phyloP scores from a whole-genome alignment of 2,888 invertebrate species.

The Eudasyphora cyanicolor region DNA sequence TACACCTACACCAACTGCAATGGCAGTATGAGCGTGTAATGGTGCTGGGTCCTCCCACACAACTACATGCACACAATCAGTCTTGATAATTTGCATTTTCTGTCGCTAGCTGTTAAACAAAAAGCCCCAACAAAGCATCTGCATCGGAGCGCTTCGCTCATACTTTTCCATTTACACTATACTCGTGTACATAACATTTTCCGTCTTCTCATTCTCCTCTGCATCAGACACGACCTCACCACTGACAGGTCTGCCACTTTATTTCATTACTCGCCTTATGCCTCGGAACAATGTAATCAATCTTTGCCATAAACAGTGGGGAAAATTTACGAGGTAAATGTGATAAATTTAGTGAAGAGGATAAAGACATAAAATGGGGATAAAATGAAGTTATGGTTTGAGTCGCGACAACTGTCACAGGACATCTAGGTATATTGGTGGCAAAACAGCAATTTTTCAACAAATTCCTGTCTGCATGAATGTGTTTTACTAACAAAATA shows the following conservation, averaged over 20 bases:
- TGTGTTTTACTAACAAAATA: no score
- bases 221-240: background rate
- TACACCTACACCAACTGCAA: background rate
- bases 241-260: background rate
- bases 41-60: no score
- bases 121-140: background rate
- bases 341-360: background rate
- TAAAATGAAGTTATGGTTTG: no score
- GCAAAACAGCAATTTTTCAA: no score
- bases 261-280: background rate
- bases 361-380: no score
- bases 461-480: no score
- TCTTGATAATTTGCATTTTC: conserved; percentile 13
- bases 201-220: background rate
- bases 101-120: background rate
- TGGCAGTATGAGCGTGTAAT: background rate
- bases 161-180: conserved; percentile 5
- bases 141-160: background rate
- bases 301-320: conserved; percentile 4
- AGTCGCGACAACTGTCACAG: no score
- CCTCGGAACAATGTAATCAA: conserved; percentile 38
- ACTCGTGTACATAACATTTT: background rate
- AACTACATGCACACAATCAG: conserved; percentile 10
- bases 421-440: no score
- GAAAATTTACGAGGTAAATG: background rate